Base-by-base conservation (phyloP, 2,113 vertebrate genomes). In the Alectura lathami region DNA sequence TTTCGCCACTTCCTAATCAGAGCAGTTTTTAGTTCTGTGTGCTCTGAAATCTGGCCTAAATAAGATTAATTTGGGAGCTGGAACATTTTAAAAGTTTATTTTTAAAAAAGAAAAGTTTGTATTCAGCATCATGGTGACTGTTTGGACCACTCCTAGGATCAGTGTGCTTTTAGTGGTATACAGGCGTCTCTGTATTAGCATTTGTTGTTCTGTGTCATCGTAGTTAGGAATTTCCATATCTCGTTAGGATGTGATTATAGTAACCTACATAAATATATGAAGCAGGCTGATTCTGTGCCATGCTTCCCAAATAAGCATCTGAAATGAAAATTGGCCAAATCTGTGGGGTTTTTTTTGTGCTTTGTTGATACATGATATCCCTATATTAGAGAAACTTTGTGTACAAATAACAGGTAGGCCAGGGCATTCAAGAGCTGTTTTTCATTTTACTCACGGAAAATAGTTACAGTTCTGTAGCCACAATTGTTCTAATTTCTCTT, bases 261-360 rank as follows among this genome's bases (percentile, higher is more conserved):
- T 89, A 50, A 47, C 18, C 36, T 53, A 22, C 2, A 27, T 34
- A 64, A 76, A 82, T 45, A 23, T 6, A 9, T 12, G 66, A 76
- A 83, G 21, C 12, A 64, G 7, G 32, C 2, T 4, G 1, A 12
- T 75, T 67, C n/a, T 54, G 6, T 54, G 4, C 14, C 2, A 1
- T n/a, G 13, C 29, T 69, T 48, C 9, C 24, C 36, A 50, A 69
- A 29, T 38, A 69, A 36, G 24, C 17, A 18, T 50, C 20, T 30
- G n/a, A 36, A 60, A 60, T 48, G 38, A 24, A 42, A 73, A 32
- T 32, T 8, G 21, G 40, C 14, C 27, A 48, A 17, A 47, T 63
- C 11, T 23, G 0, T 51, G 59, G 9, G 45, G 17, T 69, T 50
- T 90, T 68, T 29, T 64, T 5, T 45, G 1, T 57, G 4, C 20